phyloP scores from a whole-genome alignment of 2,797 vertebrate species.

The Kryptopterus vitreolus region DNA sequence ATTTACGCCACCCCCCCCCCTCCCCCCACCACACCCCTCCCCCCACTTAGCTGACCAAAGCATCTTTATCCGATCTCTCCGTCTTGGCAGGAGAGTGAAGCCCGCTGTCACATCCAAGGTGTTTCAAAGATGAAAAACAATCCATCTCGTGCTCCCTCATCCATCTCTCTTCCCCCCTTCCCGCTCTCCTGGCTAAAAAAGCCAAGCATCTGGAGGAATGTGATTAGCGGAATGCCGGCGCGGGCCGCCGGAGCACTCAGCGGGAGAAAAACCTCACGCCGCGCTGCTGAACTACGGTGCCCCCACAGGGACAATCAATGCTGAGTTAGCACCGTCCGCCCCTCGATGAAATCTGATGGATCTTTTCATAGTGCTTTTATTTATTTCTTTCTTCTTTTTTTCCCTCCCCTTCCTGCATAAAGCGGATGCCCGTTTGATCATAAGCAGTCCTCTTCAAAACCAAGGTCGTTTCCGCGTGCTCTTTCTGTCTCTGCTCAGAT shows the following conservation, averaged over 20 bases:
- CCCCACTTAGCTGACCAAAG: conserved; percentile 96
- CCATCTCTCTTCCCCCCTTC: conserved; percentile 50
- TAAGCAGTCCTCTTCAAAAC: conserved; percentile 75
- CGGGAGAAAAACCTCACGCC: conserved; percentile 39
- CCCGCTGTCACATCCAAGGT: conserved; percentile 97
- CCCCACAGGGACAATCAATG: conserved; percentile 73
- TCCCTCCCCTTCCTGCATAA: conserved; percentile 47
- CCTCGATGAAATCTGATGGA: conserved; percentile 77
- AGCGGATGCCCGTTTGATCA: conserved; percentile 76
- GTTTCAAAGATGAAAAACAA: conserved; percentile 97
- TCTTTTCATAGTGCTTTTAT: conserved; percentile 80
- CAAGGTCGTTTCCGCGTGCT: conserved; percentile 76
- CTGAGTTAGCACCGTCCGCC: conserved; percentile 60
- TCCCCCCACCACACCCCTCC: conserved; percentile 35
- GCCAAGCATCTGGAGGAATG: conserved; percentile 85
- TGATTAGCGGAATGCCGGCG: conserved; percentile 93
- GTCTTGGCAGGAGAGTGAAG: conserved; percentile 92
- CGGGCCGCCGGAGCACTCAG: conserved; percentile 70
- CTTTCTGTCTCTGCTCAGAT: conserved; percentile 54
- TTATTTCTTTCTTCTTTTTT: too few relatives aligned
- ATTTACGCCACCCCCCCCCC: conserved; percentile 70
- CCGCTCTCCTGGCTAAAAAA: conserved; percentile 71
- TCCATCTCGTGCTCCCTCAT: conserved; percentile 69
- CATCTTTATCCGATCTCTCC: conserved; percentile 93
- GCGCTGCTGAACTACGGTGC: conserved; percentile 59